Evolutionary conservation across 2,888 invertebrate species (phyloP).

Genomic region (Cheilosia soror): DNA sequence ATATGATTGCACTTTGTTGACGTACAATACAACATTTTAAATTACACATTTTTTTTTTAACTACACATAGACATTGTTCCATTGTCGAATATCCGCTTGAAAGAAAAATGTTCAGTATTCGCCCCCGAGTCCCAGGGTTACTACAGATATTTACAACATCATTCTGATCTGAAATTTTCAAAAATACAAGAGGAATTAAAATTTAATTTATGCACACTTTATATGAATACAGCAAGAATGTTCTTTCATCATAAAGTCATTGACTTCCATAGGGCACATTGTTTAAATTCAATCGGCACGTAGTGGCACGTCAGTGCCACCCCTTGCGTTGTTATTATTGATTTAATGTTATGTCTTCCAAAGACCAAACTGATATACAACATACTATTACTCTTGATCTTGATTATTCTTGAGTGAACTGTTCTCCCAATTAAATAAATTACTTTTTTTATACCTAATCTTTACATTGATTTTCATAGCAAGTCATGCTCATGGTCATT

Average conservation of each 20-base stretch:
- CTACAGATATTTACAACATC: not conserved
- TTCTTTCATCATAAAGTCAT: not conserved
- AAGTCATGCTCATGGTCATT: not conserved
- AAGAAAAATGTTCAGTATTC: slow-evolving; percentile 5
- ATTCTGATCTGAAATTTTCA: no score
- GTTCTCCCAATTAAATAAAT: not conserved
- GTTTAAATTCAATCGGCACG: slow-evolving; percentile 4
- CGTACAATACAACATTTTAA: no score
- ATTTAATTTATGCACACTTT: slow-evolving; percentile 1
- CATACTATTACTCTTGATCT: no score
- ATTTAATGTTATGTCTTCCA: not conserved
- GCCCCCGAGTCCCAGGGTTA: not conserved
- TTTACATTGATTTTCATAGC: not conserved
- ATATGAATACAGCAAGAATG: not conserved
- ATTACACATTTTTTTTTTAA: no score
- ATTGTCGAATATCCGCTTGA: no score
- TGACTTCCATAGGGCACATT: not conserved
- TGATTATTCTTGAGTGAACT: not conserved
- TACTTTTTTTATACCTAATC: not conserved
- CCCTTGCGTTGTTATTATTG: not conserved
- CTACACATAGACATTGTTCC: no score
- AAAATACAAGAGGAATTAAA: not conserved
- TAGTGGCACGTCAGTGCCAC: slow-evolving; percentile 13
- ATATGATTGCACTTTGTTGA: no score
- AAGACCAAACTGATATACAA: not conserved